Base-by-base conservation (phyloP, 2,113 vertebrate species). In the Pantherophis guttatus region DNA sequence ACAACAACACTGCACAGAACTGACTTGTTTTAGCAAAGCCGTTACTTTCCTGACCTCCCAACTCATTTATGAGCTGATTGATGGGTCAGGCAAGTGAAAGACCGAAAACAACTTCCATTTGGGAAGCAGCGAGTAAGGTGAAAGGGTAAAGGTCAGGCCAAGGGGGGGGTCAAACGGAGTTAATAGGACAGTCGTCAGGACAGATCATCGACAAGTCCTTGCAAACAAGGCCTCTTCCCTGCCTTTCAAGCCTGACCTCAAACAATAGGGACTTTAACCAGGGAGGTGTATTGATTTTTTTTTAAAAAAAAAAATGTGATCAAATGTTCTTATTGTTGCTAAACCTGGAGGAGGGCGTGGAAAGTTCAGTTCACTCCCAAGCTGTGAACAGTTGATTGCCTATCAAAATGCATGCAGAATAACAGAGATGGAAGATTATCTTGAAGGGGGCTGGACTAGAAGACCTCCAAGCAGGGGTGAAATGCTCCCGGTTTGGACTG, bases 81-180 rank as follows among this genome's bases (percentile, higher is more conserved):
- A 65, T 0, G 92, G 6, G n/a, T 93, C 23, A 94, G 91, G 39
- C n/a, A 94, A 13, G 26, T 55, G 17, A 92, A 94, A 5, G 1
- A 5, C 7, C 15, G 93, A n/a, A 7, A 92, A 24, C 4, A 3
- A 6, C 26, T 94, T 39, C 86, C 94, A 48, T 88, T 91, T 88
- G 87, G 75, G 15, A 93, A 23, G 0, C 92, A 58, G 91, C 39
- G 57, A 62, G 54, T 55, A 12, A 86, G 26, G 50, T 90, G 26
- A 96, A 87, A 94, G 6, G 19, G 91, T 33, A 93, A 90, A 94
- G 94, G 55, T 65, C 55, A 23, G 65, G n/a, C 81, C 53, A 94
- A 93, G 94, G 3, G 39, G 44, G 44, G 94, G 48, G 8, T 93
- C 94, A 95, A 93, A 93, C 87, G 44, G 29, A 95, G 90, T 19